Conservation (phyloP, 2,888 invertebrate genomes). For the Drosophila tripunctata region DNA sequence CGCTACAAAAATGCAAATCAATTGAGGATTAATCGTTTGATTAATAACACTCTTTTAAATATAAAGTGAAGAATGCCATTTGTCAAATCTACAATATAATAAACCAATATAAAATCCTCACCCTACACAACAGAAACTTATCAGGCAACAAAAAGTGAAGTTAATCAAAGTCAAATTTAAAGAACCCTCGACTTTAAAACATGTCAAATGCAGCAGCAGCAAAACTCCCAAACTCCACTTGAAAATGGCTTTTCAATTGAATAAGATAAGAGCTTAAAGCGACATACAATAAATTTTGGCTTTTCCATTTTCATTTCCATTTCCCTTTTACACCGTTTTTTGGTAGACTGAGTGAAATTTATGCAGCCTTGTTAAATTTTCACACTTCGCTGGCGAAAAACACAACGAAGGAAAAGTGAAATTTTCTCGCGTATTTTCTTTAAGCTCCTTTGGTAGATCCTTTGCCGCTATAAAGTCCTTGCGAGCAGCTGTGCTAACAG, state of each 20-base stretch:
- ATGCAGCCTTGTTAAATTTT: conserved; percentile 45
- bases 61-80: conserved; percentile 6
- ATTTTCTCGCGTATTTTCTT: conserved; percentile 23
- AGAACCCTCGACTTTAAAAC: conserved; percentile 28
- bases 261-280: conserved; percentile 21
- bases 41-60: conserved; percentile 1
- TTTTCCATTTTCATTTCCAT: background rate
- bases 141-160: conserved; percentile 19
- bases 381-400: conserved; percentile 26
- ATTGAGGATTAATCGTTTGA: conserved; percentile 7
- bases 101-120: conserved; percentile 52
- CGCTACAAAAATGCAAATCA: background rate
- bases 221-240: conserved; percentile 1
- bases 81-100: conserved; percentile 12
- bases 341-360: conserved; percentile 46
- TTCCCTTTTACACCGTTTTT: no score
- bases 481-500: conserved; percentile 25
- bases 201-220: conserved; percentile 41
- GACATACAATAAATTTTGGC: conserved; percentile 21
- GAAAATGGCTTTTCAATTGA: conserved; percentile 31
- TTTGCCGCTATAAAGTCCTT: background rate
- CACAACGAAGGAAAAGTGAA: conserved; percentile 6
- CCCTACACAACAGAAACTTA: conserved; percentile 16
- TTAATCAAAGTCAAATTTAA: conserved; percentile 43
- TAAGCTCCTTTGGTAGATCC: conserved; percentile 15